Conservation (phyloP, 2,113 vertebrate species). For the Progne subis region DNA sequence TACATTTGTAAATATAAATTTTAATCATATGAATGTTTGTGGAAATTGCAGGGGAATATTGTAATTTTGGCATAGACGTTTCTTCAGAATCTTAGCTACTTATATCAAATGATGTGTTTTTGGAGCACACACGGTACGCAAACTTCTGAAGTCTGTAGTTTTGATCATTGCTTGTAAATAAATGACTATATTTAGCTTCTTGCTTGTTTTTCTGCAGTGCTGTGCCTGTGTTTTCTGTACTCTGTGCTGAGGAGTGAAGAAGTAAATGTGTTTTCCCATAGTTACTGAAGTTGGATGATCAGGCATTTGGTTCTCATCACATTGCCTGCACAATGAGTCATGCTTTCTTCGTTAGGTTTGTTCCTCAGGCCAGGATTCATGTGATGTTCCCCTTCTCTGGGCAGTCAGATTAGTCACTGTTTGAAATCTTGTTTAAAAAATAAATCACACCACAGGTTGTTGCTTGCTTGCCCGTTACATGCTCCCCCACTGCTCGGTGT, state of each 20-base stretch:
- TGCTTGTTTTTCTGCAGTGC: neutral
- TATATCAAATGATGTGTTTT: neutral
- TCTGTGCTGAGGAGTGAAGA: neutral
- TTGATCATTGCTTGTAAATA: neutral
- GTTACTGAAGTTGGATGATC: conserved; percentile 3
- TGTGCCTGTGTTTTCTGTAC: neutral
- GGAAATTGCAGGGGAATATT: neutral
- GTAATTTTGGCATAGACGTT: neutral
- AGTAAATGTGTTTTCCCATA: neutral
- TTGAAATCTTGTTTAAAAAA: conserved; percentile 43
- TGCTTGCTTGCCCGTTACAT: neutral
- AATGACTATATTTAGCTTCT: neutral
- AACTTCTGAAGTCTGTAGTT: neutral
- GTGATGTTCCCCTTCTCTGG: conserved; percentile 19
- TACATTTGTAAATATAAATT: neutral
- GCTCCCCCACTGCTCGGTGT: neutral
- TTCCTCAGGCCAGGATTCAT: conserved; percentile 51
- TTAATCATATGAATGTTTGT: neutral
- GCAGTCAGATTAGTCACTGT: conserved; percentile 32
- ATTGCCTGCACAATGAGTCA: conserved; percentile 43
- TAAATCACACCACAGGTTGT: neutral
- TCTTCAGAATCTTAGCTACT: neutral
- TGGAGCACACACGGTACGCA: neutral
- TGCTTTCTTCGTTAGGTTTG: conserved; percentile 14
- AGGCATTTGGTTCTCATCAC: conserved; percentile 54